A percentile compares a stretch with the other conserved stretches of the same genome.
Evolutionary conservation across 1,140 invertebrate species (phyloP).

Genomic region (Heliconius congener): DNA sequence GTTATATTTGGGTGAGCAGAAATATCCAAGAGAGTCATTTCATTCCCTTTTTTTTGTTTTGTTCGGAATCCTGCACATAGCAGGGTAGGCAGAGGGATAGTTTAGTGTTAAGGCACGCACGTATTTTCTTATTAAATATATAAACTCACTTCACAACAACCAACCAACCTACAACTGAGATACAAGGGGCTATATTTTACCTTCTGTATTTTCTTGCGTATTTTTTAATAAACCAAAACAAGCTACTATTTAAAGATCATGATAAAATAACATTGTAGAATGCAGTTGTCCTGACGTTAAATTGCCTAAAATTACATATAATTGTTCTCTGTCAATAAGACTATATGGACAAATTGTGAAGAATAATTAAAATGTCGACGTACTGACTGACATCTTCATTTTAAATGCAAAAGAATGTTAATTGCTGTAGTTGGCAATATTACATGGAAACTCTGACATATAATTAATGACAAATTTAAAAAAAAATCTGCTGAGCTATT

Average conservation of each 20-base stretch:
- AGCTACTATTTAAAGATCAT: background rate
- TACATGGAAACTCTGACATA: background rate
- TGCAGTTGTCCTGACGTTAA: background rate
- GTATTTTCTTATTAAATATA: no score
- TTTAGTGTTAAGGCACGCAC: no score
- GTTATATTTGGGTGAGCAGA: background rate
- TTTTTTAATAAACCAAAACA: background rate
- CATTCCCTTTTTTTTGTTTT: no score
- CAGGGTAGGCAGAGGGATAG: no score
- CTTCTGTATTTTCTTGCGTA: background rate
- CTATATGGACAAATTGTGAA: conserved; percentile 4
- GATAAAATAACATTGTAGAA: background rate
- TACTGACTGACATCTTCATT: background rate
- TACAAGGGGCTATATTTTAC: background rate
- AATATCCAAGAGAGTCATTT: background rate
- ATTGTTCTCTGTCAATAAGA: conserved; percentile 18
- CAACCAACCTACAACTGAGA: background rate
- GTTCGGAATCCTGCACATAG: no score
- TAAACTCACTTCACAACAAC: no score
- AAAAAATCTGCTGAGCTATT: background rate
- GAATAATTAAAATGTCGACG: conserved; percentile 24
- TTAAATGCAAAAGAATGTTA: conserved; percentile 19
- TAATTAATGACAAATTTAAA: background rate
- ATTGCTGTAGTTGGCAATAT: background rate
- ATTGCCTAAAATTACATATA: conserved; percentile 15